Evolutionary conservation across 1,140 invertebrate genomes (phyloP).

Genomic region (Telenomus remus): DNA sequence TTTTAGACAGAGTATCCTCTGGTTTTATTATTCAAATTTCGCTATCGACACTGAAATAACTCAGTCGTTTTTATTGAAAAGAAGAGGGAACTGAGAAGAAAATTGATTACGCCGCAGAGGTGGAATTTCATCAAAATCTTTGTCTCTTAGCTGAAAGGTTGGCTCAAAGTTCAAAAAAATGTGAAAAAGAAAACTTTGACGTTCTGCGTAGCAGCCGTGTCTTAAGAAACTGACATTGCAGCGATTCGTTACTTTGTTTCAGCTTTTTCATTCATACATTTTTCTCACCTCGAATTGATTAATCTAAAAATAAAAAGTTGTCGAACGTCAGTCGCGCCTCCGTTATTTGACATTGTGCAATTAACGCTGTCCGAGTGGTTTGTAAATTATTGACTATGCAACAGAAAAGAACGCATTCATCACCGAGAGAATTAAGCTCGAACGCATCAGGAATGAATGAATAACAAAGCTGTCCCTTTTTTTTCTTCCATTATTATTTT

Average conservation of each 20-base stretch:
- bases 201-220: no score
- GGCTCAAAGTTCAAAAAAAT: no score
- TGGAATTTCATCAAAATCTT: background rate
- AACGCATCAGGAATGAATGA: background rate
- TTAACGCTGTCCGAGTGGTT: conserved; percentile 1
- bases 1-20: conserved; percentile 8
- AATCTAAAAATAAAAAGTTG: conserved; percentile 1
- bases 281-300: no score
- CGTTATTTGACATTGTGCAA: conserved; percentile 10
- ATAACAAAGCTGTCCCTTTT: background rate
- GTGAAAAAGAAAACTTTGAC: no score
- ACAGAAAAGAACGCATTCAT: background rate
- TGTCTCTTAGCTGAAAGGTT: no score
- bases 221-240: no score
- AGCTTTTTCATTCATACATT: no score
- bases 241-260: background rate
- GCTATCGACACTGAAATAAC: background rate
- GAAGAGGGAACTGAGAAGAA: background rate
- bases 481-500: background rate
- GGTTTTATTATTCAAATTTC: conserved; percentile 4
- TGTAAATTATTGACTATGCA: conserved; percentile 8
- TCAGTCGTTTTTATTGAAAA: background rate
- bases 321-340: conserved; percentile 9
- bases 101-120: background rate
- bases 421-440: background rate